Evolutionary conservation across 2,888 invertebrate species (phyloP), one percentile per base, ranked within the genome.

Genomic region (Carpatolechia fugitivella): DNA sequence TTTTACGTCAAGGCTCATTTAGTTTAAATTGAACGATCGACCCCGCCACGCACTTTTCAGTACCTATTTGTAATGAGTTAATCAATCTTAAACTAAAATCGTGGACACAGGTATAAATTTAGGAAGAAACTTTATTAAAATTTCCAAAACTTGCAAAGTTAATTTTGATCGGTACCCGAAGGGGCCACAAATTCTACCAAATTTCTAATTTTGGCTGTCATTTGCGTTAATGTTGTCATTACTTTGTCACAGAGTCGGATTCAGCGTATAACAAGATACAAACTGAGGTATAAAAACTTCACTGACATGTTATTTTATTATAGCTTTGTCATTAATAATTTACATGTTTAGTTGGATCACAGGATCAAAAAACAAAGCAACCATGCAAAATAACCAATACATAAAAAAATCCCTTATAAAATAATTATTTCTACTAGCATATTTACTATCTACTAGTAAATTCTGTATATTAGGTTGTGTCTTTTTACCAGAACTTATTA

Each of bases 181-280:
- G 64, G 62, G 59, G 63, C 70, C 71, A 73, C 78, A 82, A 80
- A 80, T 74, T 80, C 58, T 55, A 57, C 56, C 58, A 63, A 75
- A 72, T 76, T 76, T 74, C 72, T 72, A 80, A 82, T 82, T 82
- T 78, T 61, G 72, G 70, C 64, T 75, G 78, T 78, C 79, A 76
- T 79, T 80, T 75, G 62, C 68, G 72, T 67, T 77, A 78, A 81
- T 79, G 74, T 70, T 68, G 72, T 74, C 78, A 74, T 80, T 78
- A 78, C 70, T 60, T 11, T 36, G 24, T 13, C 14, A 8, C 52
- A 41, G 52, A 18, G 18, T 1, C n/a, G 49, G 11, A 44, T 29
- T 29, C n/a, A 44, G 44, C 5, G 33, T 10, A 33, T 5, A 33
- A 3, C 10, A 33, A 33, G 33, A n/a, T 33, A 6, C 4, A 8